phyloP scores from a whole-genome alignment of 2,113 vertebrate genomes.

The Dicentrarchus labrax region DNA sequence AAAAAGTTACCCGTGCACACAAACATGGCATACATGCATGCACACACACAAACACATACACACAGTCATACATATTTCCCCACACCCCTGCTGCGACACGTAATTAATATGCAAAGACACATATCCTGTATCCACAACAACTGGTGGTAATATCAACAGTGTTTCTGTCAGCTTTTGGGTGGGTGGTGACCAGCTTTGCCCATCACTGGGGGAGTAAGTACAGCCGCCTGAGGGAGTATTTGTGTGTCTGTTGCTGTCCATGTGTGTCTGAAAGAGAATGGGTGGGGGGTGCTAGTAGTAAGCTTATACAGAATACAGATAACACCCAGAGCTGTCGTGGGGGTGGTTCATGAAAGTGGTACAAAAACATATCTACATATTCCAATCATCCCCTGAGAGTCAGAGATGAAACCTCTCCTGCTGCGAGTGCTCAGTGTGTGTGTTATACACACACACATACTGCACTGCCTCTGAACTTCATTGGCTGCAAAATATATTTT shows the following conservation, averaged over 20 bases:
- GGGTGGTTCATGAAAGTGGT: slow-evolving; percentile 78
- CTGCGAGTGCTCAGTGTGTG: slow-evolving; percentile 57
- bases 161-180: slow-evolving; percentile 75
- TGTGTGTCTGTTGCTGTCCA: slow-evolving; percentile 69
- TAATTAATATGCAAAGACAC: slow-evolving; percentile 77
- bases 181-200: slow-evolving; percentile 80
- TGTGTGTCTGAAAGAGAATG: slow-evolving; percentile 32
- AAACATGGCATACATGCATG: slow-evolving; percentile 38
- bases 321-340: slow-evolving; percentile 73
- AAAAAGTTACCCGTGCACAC: slow-evolving; percentile 34
- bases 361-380: slow-evolving; percentile 80
- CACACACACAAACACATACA: slow-evolving; percentile 6
- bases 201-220: slow-evolving; percentile 78
- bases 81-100: slow-evolving; percentile 64
- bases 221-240: slow-evolving; percentile 67
- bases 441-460: slow-evolving; percentile 50
- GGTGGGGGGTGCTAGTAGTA: slow-evolving; percentile 65
- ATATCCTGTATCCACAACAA: slow-evolving; percentile 75
- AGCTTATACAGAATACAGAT: slow-evolving; percentile 71
- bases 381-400: slow-evolving; percentile 78
- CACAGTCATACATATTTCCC: slow-evolving; percentile 43
- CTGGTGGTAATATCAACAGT: slow-evolving; percentile 78
- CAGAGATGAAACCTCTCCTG: slow-evolving; percentile 78
- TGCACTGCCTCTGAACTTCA: slow-evolving; percentile 74
- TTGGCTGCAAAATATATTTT: slow-evolving; percentile 78